Evolutionary conservation across 1,140 invertebrate genomes (phyloP), one percentile per base, ranked within the genome.

Genomic region (Dendrolimus kikuchii): DNA sequence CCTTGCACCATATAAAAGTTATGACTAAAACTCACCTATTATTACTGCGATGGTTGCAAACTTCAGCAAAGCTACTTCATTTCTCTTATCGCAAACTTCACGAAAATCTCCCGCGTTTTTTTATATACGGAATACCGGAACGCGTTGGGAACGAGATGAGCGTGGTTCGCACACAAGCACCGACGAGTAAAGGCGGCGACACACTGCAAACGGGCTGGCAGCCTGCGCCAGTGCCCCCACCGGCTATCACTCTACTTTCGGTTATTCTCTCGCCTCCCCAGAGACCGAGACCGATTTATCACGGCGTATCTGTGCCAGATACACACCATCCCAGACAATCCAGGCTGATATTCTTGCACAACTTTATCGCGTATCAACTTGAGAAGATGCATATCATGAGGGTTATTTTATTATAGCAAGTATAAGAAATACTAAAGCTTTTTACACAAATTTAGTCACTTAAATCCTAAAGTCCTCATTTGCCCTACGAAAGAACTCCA

Each of bases 241-340:
- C 74, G 66, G 71, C 71, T 73, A 75, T 74, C 68, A 77, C 72
- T 75, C 72, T 71, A 80, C 79, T 82, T 79, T 80, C 75, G 75
- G 75, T 74, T 69, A 64, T 68, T 67, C 66, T 77, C 71, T 71
- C 62, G 57, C 68, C 71, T 81, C 77, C 75, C 79, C 59, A 57
- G 71, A 77, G 68, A 69, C 71, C 57, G 46, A 68, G 60, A 55
- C 70, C 67, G 71, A 82, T 81, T 81, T 79, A 81, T 82, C 74
- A 78, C 71, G 49, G 57, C 58, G 64, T 71, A 70, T 80, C 68
- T 65, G 57, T 69, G 62, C 57, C 64, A 64, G 67, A 57, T 23
- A 23, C 23, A 23, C 23, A 23, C 23, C 23, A 23, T 71, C 68
- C 67, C 57, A 66, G 64, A 72, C 64, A 62, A 72, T 72, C 71